Evolutionary conservation across 2,113 vertebrate genomes (phyloP).

Genomic region (Malaclemys terrapin): DNA sequence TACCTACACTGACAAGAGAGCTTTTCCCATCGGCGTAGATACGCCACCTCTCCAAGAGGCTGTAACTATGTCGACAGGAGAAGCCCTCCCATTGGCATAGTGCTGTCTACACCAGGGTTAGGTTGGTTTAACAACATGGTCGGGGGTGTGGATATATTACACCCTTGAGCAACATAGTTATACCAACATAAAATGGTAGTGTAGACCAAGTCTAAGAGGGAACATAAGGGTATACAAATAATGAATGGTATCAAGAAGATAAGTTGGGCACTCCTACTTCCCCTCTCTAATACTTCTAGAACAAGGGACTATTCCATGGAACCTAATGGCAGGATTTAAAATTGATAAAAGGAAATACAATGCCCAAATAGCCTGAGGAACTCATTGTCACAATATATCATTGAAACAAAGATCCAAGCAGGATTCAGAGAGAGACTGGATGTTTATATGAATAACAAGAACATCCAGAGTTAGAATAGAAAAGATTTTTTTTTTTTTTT

Average conservation of each 20-base stretch:
- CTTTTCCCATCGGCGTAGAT: background rate
- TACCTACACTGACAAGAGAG: background rate
- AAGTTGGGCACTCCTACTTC: constrained; percentile 26
- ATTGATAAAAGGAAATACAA: background rate
- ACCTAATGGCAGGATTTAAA: background rate
- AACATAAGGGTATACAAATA: background rate
- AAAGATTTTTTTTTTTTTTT: background rate
- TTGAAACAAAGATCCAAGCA: constrained; percentile 14
- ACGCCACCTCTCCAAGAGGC: background rate
- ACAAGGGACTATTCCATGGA: background rate
- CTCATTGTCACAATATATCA: background rate
- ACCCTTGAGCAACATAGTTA: too few relatives aligned
- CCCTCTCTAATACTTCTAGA: constrained; percentile 43
- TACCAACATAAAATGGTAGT: too few relatives aligned
- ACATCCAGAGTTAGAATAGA: background rate
- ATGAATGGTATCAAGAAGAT: constrained; percentile 35
- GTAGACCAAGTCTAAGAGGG: background rate
- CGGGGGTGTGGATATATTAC: too few relatives aligned
- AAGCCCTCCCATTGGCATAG: too few relatives aligned
- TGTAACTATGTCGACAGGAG: background rate
- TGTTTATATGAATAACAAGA: background rate
- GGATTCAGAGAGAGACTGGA: background rate
- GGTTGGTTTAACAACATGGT: too few relatives aligned
- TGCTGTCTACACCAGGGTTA: too few relatives aligned
- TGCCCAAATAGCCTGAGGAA: background rate